These are phyloP conservation scores for Hybognathus amarus DNA, from an alignment of 2,797 vertebrate species.

Conservation along the genomic window DNA sequence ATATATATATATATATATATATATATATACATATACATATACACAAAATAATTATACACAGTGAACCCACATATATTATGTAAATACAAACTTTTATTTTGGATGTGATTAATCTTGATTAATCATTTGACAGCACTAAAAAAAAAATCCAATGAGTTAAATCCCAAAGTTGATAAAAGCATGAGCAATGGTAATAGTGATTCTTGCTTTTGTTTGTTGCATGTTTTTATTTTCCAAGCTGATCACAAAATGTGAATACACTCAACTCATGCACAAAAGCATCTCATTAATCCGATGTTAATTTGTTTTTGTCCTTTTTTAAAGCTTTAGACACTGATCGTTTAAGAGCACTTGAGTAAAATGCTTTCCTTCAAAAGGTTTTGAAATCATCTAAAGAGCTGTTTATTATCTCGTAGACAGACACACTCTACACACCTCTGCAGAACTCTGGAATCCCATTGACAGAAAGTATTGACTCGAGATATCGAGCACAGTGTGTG, in stretches of 20 bases:
- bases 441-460: constrained; percentile 21
- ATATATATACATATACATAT: no score
- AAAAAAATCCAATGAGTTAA: no score
- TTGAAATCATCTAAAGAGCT: not conserved
- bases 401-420: not conserved
- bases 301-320: not conserved
- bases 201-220: not conserved
- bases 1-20: no score
- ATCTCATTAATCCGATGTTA: not conserved
- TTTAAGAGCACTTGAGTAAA: constrained; percentile 7
- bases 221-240: not conserved
- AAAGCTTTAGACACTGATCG: not conserved
- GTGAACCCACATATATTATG: no score
- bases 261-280: not conserved
- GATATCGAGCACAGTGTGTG: constrained; percentile 39
- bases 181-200: not conserved
- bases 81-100: no score
- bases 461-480: constrained; percentile 24
- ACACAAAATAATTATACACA: no score
- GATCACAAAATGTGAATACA: not conserved
- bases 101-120: no score
- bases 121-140: no score
- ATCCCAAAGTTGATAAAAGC: not conserved
- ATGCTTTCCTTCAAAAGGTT: constrained; percentile 1
- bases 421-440: constrained; percentile 19